phyloP scores from a whole-genome alignment of 1,140 invertebrate genomes.

The Anoplolepis gracilipes region DNA sequence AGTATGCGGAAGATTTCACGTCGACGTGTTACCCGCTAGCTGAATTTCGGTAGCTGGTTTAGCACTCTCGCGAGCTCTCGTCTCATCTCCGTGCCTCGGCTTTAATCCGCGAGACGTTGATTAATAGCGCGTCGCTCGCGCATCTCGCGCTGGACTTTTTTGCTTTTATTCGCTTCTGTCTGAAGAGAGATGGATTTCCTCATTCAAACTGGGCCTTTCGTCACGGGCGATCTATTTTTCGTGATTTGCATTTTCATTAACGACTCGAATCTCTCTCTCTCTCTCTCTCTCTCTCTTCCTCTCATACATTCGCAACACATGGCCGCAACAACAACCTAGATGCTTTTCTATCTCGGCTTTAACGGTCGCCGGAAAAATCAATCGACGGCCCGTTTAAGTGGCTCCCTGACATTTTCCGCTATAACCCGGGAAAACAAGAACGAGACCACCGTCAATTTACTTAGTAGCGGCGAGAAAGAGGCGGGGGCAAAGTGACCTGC shows the following conservation, averaged over 20 bases:
- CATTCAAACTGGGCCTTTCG: slow-evolving; percentile 4
- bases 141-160: background rate
- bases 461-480: slow-evolving; percentile 1
- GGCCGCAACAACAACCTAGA: slow-evolving; percentile 5
- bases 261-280: slow-evolving; percentile 49
- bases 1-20: background rate
- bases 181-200: slow-evolving; percentile 55
- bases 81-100: background rate
- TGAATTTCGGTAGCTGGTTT: slow-evolving; percentile 54
- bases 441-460: slow-evolving; percentile 34
- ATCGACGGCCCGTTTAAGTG: slow-evolving; percentile 45
- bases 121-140: slow-evolving; percentile 41
- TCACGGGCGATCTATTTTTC: slow-evolving; percentile 49
- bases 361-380: slow-evolving; percentile 33
- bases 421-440: slow-evolving; percentile 38
- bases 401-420: slow-evolving; percentile 49
- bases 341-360: slow-evolving; percentile 21
- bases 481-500: background rate
- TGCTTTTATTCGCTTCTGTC: background rate
- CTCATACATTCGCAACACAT: background rate
- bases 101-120: slow-evolving; percentile 42
- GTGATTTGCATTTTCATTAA: slow-evolving; percentile 73
- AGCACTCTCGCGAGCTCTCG: slow-evolving; percentile 10
- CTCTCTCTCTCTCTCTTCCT: background rate
- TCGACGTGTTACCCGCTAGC: background rate